Evolutionary conservation across 2,113 vertebrate species (phyloP).

Genomic region (Australoheros scitulus): DNA sequence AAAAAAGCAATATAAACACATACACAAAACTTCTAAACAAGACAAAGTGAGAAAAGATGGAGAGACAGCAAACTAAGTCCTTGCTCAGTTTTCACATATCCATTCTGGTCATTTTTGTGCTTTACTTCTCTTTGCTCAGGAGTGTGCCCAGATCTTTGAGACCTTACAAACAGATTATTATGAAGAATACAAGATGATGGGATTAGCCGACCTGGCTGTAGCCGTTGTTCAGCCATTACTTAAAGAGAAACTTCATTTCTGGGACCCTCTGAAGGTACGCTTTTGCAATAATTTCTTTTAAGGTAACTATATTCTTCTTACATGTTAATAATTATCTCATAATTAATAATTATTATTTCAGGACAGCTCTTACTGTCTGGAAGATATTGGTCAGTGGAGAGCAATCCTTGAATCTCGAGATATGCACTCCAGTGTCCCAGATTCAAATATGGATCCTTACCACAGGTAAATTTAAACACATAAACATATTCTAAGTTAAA

Average conservation of each 20-base stretch:
- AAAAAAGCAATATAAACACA: neutral
- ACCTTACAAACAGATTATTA: constrained; percentile 92
- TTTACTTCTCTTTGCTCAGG: constrained; percentile 57
- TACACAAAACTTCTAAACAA: neutral
- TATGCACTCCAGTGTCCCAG: constrained; percentile 86
- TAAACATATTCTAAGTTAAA: neutral
- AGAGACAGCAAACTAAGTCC: neutral
- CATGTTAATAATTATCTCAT: neutral
- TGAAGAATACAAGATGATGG: constrained; percentile 92
- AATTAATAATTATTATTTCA: constrained; percentile 57
- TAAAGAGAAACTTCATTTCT: constrained; percentile 89
- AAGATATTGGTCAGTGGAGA: constrained; percentile 93
- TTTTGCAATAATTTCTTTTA: neutral
- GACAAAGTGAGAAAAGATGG: neutral
- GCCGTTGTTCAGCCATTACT: constrained; percentile 93
- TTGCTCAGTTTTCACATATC: neutral
- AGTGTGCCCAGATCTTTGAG: constrained; percentile 90
- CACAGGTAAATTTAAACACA: constrained; percentile 82
- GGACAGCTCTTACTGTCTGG: constrained; percentile 89
- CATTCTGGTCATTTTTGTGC: neutral
- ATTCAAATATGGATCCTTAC: constrained; percentile 91
- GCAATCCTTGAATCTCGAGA: constrained; percentile 90
- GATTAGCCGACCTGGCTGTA: constrained; percentile 89
- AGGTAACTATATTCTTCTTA: neutral
- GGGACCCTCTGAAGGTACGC: constrained; percentile 92